Evolutionary conservation across 1,140 invertebrate genomes (phyloP), one percentile per base, ranked within the genome.

Genomic region (Agraylea sexmaculata): DNA sequence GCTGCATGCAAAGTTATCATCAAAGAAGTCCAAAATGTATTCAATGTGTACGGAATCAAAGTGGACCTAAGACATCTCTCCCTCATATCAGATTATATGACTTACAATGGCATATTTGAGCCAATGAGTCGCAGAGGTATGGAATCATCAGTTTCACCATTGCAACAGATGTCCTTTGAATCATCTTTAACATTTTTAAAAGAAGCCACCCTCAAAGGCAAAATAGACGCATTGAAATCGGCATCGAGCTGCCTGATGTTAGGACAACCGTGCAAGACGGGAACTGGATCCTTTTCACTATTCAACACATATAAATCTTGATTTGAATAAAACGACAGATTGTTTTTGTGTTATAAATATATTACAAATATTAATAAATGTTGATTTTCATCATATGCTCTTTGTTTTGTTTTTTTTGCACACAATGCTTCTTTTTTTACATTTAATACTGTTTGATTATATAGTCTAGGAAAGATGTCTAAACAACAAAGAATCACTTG

Each of bases 151-250:
- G 70, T 86, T 0, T 98, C 93, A 3, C 87, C 92, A 0, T 61
- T 99, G 2, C 95, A 99, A 58, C 92, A 97, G 66, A 98, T 99
- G 85, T 93, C 86, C 2, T 99, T 95, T 55, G 95, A 99, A 64
- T 90, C 90, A 1, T 87, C 90, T 1, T 64, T 89, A 16, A 74
- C 73, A 49, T 97, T 97, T 55, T 68, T 99, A 33, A 82, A 83
- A 52, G 78, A 75, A 40, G 84, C 95, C 0, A 75, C 82, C 8
- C 58, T 91, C 7, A 71, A 71, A 56, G 75, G 76, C 53, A 68
- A 67, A 48, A 57, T 60, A 25, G 93, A 99, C 64, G 65, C 73
- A 45, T 64, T 98, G 16, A 64, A 71, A 28, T 92, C 88, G 29
- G 90, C 93, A 1, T 94, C 91, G 0, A 79, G 89, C 56, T 77